These are phyloP conservation scores for Sturmia bella DNA, from an alignment of 2,888 invertebrate genomes.

Conservation along the genomic window DNA sequence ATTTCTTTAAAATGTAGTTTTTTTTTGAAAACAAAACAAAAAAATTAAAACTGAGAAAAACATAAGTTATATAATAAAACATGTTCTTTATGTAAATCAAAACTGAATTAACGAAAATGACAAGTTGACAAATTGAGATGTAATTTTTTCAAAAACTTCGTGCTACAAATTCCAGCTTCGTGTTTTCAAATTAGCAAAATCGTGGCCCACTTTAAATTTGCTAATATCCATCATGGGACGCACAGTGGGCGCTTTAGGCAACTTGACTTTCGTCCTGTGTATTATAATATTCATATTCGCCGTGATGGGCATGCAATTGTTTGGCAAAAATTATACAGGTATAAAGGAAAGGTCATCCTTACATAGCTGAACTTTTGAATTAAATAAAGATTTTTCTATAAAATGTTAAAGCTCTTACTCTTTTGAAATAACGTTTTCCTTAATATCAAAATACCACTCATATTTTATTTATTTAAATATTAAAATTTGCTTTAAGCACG, in stretches of 20 bases:
- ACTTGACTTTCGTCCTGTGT: constrained; percentile 98
- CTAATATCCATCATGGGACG: constrained; percentile 99
- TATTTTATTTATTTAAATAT: constrained; percentile 53
- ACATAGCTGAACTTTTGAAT: constrained; percentile 27
- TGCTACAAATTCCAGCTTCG: constrained; percentile 87
- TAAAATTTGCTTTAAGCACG: constrained; percentile 76
- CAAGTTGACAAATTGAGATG: constrained; percentile 8
- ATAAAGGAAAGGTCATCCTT: constrained; percentile 63
- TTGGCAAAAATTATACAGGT: constrained; percentile 95
- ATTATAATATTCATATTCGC: constrained; percentile 99
- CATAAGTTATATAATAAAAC: constrained; percentile 1
- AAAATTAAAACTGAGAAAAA: too few relatives aligned
- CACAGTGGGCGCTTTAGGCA: constrained; percentile 98
- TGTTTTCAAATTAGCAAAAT: constrained; percentile 99
- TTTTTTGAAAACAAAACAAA: constrained; percentile 10
- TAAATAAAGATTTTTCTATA: constrained; percentile 57
- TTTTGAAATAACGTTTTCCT: constrained; percentile 59
- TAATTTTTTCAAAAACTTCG: constrained; percentile 23
- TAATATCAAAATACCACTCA: constrained; percentile 42
- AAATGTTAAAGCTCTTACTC: constrained; percentile 51
- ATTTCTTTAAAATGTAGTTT: constrained; percentile 50
- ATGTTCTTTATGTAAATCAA: constrained; percentile 14
- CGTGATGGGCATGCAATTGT: constrained; percentile 99
- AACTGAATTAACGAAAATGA: constrained; percentile 14
- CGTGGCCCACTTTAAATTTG: constrained; percentile 99